Base-by-base conservation (phyloP, 1,140 invertebrate genomes). In the Bombus consobrinus region DNA sequence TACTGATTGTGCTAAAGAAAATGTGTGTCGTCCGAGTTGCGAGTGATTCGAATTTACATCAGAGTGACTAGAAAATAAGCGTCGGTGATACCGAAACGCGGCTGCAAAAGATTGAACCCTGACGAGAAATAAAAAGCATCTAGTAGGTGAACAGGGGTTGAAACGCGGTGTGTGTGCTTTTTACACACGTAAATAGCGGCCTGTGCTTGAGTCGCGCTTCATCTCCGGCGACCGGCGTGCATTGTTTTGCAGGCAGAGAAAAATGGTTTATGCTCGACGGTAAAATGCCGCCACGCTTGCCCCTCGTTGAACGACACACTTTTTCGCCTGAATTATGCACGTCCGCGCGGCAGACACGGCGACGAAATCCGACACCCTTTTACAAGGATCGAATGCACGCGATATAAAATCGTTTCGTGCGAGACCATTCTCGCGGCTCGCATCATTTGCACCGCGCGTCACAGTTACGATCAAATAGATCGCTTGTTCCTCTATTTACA, bases 281-380 rank as follows among this genome's bases (percentile, higher is more conserved):
- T 66, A 32, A 78, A 78, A 66, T 39, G n/a, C 39, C 25, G 59
- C 25, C 39, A 25, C n/a, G 59, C 39, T 72, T 12, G 59, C 62
- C 76, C n/a, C 18, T 57, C 76, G n/a, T 72, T 64, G 39, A 78
- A 66, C 76, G 76, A 78, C 76, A 64, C 76, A 32, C 39, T 78
- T 78, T 62, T 57, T 18, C 47, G 47, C 13, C 47, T 64, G 57
- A 64, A 64, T 78, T 73, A 73, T 73, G 71, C 41, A 47, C 71
- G 15, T 32, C 39, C 71, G 41, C 37, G 37, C 8, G 18, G 68
- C 22, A 39, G 25, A 71, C 68, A 71, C 34, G 10, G 28, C 15
- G 59, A 57, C 18, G 76, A 78, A 66, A 78, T 78, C 39, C 76
- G 59, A 34, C 59, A 13, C 59, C 5, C 75, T 43, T 78, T 78